A percentile compares a stretch with the other conserved stretches of the same genome.
phyloP scores from a whole-genome alignment of 2,113 vertebrate genomes.

The Sapajus apella region DNA sequence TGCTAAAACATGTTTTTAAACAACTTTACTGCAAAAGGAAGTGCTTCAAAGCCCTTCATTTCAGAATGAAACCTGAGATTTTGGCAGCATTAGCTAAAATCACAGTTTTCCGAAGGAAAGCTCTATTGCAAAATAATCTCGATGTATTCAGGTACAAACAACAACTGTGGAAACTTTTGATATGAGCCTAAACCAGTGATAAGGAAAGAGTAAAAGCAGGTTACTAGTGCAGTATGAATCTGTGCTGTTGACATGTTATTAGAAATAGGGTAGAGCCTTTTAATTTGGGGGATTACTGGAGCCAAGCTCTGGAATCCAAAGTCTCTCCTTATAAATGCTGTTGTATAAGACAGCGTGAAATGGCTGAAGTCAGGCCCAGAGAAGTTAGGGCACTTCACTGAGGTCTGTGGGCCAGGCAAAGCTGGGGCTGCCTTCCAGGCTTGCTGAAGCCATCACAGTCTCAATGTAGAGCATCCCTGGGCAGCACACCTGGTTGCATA shows the following conservation, averaged over 20 bases:
- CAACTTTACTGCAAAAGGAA: neutral
- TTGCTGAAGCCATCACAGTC: fast-evolving
- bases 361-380: neutral
- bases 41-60: neutral
- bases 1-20: slow-evolving; percentile 50
- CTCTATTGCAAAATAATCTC: neutral
- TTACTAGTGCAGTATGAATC: no score
- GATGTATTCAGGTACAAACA: fast-evolving
- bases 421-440: neutral
- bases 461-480: neutral
- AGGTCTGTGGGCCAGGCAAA: neutral
- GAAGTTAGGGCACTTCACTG: neutral
- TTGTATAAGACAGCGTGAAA: neutral
- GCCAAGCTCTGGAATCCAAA: neutral
- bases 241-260: neutral
- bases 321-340: neutral
- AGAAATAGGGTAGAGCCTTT: neutral
- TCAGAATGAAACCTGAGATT: slow-evolving; percentile 26
- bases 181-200: neutral
- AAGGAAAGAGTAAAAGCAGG: no score
- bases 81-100: neutral
- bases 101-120: slow-evolving; percentile 37
- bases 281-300: neutral
- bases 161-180: neutral
- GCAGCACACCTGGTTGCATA: neutral